Evolutionary conservation across 1,140 invertebrate genomes (phyloP).

Genomic region (Homarus americanus): DNA sequence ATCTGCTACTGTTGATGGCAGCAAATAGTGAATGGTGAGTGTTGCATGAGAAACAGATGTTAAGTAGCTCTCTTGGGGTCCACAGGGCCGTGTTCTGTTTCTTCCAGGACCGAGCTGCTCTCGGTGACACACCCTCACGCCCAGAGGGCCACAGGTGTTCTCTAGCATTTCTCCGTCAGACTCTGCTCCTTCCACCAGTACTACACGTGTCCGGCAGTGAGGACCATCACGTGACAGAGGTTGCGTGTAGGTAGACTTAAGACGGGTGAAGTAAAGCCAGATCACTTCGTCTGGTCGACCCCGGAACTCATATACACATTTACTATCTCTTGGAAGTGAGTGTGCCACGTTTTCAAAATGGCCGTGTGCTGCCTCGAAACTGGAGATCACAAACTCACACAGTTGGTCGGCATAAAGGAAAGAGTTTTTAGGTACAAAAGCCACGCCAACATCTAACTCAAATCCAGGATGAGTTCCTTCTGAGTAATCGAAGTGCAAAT

Average conservation of each 20-base stretch:
- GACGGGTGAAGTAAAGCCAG: constrained; percentile 74
- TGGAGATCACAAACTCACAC: constrained; percentile 72
- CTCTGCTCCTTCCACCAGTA: constrained; percentile 64
- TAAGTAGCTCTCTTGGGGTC: constrained; percentile 87
- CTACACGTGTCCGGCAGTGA: constrained; percentile 67
- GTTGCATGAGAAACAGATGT: constrained; percentile 85
- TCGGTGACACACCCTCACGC: constrained; percentile 68
- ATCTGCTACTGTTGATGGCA: constrained; percentile 87
- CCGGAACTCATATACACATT: constrained; percentile 71
- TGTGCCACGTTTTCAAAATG: constrained; percentile 74
- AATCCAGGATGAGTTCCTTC: constrained; percentile 83
- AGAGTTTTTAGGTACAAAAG: constrained; percentile 79
- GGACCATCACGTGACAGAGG: constrained; percentile 57
- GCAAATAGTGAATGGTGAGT: constrained; percentile 86
- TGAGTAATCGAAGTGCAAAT: constrained; percentile 72
- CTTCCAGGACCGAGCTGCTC: constrained; percentile 81
- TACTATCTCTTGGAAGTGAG: constrained; percentile 71
- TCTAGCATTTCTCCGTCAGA: constrained; percentile 62
- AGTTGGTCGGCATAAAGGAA: constrained; percentile 72
- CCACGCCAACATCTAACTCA: constrained; percentile 90
- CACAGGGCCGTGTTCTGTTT: constrained; percentile 86
- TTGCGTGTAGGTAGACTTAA: constrained; percentile 70
- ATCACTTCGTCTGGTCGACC: constrained; percentile 74
- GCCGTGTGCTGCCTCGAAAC: constrained; percentile 67
- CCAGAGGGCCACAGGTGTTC: constrained; percentile 71